Percentiles rank a stretch among this genome's conserved stretches.
Evolutionary conservation across 2,888 invertebrate genomes (phyloP).

Genomic region (Thyatira batis): DNA sequence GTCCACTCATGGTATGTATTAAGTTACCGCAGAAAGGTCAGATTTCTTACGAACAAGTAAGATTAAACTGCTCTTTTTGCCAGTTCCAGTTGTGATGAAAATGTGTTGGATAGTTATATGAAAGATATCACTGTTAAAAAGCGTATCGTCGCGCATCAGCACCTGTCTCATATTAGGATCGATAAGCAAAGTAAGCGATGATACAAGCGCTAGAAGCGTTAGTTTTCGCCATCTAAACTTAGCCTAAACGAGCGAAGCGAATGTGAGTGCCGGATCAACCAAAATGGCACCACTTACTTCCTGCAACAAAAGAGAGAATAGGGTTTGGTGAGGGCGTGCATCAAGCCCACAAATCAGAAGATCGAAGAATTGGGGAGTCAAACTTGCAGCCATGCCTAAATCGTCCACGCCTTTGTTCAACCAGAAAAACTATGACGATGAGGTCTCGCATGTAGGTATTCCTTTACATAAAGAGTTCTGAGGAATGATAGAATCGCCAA

Average conservation of each 20-base stretch:
- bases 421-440: constrained; percentile 37
- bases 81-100: constrained; percentile 27
- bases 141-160: constrained; percentile 50
- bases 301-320: constrained; percentile 81
- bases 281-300: constrained; percentile 82
- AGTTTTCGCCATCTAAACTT: constrained; percentile 61
- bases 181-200: constrained; percentile 71
- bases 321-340: constrained; percentile 77
- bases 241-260: constrained; percentile 74
- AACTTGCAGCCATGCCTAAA: constrained; percentile 61
- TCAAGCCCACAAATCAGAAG: constrained; percentile 60
- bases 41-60: constrained; percentile 45
- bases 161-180: constrained; percentile 48
- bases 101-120: constrained; percentile 44
- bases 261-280: constrained; percentile 76
- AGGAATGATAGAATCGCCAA: constrained; percentile 44
- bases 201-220: constrained; percentile 73
- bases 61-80: constrained; percentile 42
- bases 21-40: constrained; percentile 44
- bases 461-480: constrained; percentile 5
- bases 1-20: constrained; percentile 8
- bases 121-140: constrained; percentile 51
- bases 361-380: constrained; percentile 52
- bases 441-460: constrained; percentile 14
- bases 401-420: constrained; percentile 44